phyloP scores from a whole-genome alignment of 1,140 invertebrate species.

The Chionoecetes opilio region DNA sequence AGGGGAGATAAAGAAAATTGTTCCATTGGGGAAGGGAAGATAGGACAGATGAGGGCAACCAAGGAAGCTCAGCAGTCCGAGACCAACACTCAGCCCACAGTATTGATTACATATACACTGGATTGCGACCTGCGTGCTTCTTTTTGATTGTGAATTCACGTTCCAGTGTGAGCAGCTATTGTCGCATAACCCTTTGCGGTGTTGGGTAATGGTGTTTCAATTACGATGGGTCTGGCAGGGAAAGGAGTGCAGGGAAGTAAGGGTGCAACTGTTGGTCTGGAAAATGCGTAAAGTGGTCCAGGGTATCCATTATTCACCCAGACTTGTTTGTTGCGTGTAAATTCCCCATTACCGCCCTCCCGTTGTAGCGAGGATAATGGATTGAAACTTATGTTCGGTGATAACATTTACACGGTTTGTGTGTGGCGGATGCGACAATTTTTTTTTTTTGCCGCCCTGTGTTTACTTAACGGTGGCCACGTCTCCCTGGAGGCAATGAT shows the following conservation, averaged over 20 bases:
- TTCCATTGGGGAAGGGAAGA: not conserved
- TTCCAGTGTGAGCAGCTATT: constrained; percentile 67
- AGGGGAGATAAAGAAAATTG: not conserved
- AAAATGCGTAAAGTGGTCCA: constrained; percentile 70
- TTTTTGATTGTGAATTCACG: constrained; percentile 75
- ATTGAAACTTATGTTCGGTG: not conserved
- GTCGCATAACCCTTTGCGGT: constrained; percentile 65
- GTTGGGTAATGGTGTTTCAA: constrained; percentile 77
- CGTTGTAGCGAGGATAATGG: constrained; percentile 37
- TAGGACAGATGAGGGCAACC: not conserved
- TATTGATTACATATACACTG: constrained; percentile 51
- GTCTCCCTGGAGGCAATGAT: not conserved
- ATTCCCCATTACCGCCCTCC: constrained; percentile 35
- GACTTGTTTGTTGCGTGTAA: constrained; percentile 58
- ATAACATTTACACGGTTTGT: constrained; percentile 44
- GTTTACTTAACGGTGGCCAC: not conserved
- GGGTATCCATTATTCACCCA: constrained; percentile 56
- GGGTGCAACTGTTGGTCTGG: constrained; percentile 62
- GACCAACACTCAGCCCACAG: constrained; percentile 33
- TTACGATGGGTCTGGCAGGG: constrained; percentile 13
- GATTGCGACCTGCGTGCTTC: constrained; percentile 67
- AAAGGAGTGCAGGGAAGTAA: not conserved
- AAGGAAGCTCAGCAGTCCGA: not conserved
- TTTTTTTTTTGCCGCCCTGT: not conserved
- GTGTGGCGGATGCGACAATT: not conserved